Evolutionary conservation across 1,140 invertebrate genomes (phyloP), one percentile per base, ranked within the genome.

Genomic region (Ostrea edulis): DNA sequence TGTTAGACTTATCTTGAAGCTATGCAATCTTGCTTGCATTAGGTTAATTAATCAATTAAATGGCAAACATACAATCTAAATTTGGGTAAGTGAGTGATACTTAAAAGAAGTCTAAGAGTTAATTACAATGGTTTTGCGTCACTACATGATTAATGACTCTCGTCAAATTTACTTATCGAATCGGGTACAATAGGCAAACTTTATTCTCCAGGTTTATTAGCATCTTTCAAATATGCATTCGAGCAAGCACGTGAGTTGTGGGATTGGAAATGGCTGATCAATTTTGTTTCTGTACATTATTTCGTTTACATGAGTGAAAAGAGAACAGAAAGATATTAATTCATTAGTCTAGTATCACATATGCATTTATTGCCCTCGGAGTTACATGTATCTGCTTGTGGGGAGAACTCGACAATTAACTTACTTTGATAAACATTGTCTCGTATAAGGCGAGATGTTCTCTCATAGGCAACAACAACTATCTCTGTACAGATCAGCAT

Each of bases 71-170:
- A 77, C 35, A 77, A 77, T 77, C 68, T 77, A 29, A 77, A 77
- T 77, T 77, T 77, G 29, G 68, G 29, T 77, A 77, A 77, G 68
- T 77, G 68, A 77, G 25, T 77, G 68, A 25, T 77, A 29, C 35
- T 25, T 77, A 77, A 77, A 77, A 77, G 25, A 25, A 25, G 68
- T 77, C 29, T 77, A 77, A 77, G 29, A 29, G 68, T 77, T 77
- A 77, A 77, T 77, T 77, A 77, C 68, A 77, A 29, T 29, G 25
- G 25, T 25, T 71, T 35, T 77, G 68, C 29, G 68, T 77, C 68
- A 77, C 25, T 0, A 25, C 29, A 8, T 77, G 68, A 77, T 77
- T 77, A 77, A 77, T 77, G 68, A 35, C 68, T 9, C 68, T 77
- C 25, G 22, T 77, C 68, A 29, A 77, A 14, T 29, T 77, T 77